A percentile compares a stretch with the other conserved stretches of the same genome.
Conservation (phyloP, 2,113 vertebrate species). For the Ptilorrhoa leucosticta region DNA sequence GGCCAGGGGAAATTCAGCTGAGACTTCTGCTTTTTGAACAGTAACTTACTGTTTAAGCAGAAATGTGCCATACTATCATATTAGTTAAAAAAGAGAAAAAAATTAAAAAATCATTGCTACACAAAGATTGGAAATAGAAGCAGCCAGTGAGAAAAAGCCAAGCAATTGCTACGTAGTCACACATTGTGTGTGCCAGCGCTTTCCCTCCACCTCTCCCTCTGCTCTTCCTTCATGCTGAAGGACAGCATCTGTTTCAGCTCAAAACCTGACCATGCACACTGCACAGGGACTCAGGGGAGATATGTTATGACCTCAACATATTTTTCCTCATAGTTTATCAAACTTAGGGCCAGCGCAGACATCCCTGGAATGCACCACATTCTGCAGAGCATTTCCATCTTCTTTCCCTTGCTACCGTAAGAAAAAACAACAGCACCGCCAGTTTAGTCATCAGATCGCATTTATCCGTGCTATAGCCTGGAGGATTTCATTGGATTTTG, state of each 20-base stretch:
- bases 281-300: neutral
- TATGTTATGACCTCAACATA: neutral
- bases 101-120: neutral
- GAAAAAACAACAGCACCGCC: neutral
- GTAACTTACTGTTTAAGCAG: neutral
- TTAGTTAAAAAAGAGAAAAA: neutral
- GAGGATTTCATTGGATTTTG: neutral
- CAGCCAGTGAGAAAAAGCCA: neutral
- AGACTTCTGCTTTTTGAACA: neutral
- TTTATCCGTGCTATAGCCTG: neutral
- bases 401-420: neutral
- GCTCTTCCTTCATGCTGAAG: neutral
- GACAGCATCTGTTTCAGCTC: conserved; percentile 24
- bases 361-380: neutral
- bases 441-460: neutral
- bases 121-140: neutral
- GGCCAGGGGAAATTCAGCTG: neutral
- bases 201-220: neutral
- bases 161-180: fast-evolving
- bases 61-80: neutral
- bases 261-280: neutral
- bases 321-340: neutral
- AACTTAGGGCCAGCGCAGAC: neutral
- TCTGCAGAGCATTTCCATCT: neutral
- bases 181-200: fast-evolving